phyloP scores from a whole-genome alignment of 2,797 vertebrate species.

The Acrossocheilus wenchowensis region DNA sequence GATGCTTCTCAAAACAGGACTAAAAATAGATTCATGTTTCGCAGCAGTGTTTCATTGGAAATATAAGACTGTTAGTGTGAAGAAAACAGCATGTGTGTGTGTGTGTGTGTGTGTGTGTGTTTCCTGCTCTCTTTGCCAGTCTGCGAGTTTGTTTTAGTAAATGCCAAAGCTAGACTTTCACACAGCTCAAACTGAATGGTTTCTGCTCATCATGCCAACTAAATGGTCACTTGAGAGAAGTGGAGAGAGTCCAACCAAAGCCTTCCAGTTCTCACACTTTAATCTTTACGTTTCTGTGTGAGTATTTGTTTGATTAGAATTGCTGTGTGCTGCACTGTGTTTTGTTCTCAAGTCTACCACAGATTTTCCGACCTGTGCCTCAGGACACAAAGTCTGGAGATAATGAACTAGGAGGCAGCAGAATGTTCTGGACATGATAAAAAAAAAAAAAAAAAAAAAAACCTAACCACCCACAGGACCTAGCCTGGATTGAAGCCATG shows the following conservation, averaged over 20 bases:
- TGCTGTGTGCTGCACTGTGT: background rate
- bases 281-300: background rate
- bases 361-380: background rate
- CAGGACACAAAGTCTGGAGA: background rate
- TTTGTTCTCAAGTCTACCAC: conserved; percentile 3
- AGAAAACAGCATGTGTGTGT: conserved; percentile 3
- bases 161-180: background rate
- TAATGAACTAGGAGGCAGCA: background rate
- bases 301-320: conserved; percentile 8
- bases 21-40: background rate
- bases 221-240: conserved; percentile 4
- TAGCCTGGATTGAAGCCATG: conserved; percentile 25
- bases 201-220: background rate
- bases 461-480: background rate
- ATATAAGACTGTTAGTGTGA: background rate
- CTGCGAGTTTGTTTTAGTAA: background rate
- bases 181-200: background rate
- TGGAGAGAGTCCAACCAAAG: conserved; percentile 14
- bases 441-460: background rate
- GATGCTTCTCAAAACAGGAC: background rate
- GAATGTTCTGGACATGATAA: conserved; percentile 18
- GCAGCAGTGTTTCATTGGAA: background rate
- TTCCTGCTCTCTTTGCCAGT: background rate
- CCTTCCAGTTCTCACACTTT: conserved; percentile 14
- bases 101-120: conserved; percentile 13